These are phyloP conservation scores for Gymnocypris eckloni DNA, from an alignment of 2,797 vertebrate genomes.

Conservation along the genomic window DNA sequence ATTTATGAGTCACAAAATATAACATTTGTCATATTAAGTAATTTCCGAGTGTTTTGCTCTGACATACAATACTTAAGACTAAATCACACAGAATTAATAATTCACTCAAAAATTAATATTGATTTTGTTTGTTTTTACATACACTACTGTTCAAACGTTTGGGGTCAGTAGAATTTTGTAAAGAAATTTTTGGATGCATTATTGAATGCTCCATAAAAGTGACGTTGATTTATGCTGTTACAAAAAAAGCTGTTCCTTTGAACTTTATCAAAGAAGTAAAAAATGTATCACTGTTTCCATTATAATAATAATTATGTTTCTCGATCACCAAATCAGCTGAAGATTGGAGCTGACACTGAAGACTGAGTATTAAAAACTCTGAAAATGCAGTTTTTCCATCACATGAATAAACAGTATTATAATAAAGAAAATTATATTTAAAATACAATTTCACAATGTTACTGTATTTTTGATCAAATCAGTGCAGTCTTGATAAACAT, in stretches of 20 bases:
- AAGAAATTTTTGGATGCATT: background rate
- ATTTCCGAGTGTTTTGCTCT: background rate
- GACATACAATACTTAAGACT: background rate
- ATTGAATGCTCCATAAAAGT: background rate
- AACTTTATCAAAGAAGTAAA: background rate
- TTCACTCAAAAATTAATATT: background rate
- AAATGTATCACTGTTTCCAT: background rate
- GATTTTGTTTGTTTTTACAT: background rate
- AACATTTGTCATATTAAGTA: background rate
- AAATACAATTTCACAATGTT: background rate
- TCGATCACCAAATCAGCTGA: background rate
- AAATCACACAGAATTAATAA: background rate
- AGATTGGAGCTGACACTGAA: background rate
- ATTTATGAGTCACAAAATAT: background rate
- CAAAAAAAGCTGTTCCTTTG: background rate
- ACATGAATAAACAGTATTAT: background rate
- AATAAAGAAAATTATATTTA: too few species aligned
- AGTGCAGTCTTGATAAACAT: too few species aligned
- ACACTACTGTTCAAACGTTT: background rate
- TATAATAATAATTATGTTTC: background rate
- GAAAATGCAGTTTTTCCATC: background rate
- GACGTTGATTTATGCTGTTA: background rate
- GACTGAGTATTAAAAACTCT: background rate
- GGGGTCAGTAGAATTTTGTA: background rate
- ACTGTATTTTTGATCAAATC: too few species aligned